These are phyloP conservation scores for Peromyscus californicus DNA, from an alignment of 2,113 vertebrate genomes.

Conservation along the genomic window DNA sequence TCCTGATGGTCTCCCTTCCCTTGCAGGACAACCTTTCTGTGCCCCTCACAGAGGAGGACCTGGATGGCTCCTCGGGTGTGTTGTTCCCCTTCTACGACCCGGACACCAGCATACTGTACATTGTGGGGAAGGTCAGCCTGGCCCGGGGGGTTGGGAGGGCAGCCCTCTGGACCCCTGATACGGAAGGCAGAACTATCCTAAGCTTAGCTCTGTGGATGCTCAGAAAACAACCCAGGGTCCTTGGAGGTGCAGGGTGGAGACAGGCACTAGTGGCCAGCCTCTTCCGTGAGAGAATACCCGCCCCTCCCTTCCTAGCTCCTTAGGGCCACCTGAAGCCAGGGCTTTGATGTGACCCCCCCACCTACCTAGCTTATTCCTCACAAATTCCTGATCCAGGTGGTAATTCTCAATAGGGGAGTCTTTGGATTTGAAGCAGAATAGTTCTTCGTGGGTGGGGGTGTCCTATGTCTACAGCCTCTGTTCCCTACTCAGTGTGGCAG, in stretches of 20 bases:
- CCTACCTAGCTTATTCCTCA: no score
- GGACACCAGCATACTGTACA: conserved; percentile 94
- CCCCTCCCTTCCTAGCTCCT: background rate
- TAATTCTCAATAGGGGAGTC: background rate
- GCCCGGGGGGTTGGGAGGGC: background rate
- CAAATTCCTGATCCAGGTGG: background rate
- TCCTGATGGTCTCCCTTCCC: conserved; percentile 47
- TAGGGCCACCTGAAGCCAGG: background rate
- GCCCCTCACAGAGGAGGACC: conserved; percentile 93
- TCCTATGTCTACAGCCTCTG: background rate
- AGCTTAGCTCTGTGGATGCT: no score
- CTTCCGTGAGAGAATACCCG: background rate
- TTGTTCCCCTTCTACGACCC: conserved; percentile 95
- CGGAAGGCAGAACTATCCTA: background rate
- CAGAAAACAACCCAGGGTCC: background rate
- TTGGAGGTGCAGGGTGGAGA: background rate
- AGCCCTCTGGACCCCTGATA: background rate
- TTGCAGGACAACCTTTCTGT: conserved; percentile 92
- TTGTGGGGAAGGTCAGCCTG: conserved; percentile 94
- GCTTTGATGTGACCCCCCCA: background rate
- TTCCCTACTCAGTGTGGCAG: background rate
- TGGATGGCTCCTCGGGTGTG: conserved; percentile 94
- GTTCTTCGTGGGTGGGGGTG: background rate
- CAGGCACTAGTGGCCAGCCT: background rate
- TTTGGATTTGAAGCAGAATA: background rate